Evolutionary conservation across 2,113 vertebrate genomes (phyloP).

Genomic region (Heliornis fulica): DNA sequence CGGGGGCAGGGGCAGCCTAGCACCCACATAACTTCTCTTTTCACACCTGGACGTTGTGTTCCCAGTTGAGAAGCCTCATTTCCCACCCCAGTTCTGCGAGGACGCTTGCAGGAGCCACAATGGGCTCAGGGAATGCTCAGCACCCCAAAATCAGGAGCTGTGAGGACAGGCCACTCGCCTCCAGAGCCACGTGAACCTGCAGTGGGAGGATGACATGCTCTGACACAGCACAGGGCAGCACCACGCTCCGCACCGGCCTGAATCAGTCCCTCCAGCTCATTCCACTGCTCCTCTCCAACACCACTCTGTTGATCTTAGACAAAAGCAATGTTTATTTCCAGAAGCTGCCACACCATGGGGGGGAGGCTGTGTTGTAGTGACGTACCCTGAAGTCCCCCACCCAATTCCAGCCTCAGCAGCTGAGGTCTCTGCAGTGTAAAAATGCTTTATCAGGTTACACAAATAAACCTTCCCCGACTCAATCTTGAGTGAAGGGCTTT

Average conservation of each 20-base stretch:
- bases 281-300: neutral
- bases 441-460: neutral
- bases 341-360: no score
- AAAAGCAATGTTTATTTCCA: accelerated
- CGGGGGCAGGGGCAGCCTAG: accelerated
- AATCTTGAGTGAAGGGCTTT: neutral
- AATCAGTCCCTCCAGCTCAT: neutral
- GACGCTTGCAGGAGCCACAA: neutral
- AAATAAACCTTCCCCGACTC: neutral
- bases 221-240: no score
- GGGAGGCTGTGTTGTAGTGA: accelerated
- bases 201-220: accelerated
- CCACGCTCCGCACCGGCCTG: neutral
- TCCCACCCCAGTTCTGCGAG: neutral
- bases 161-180: accelerated
- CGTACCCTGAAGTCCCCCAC: accelerated
- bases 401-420: neutral
- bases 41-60: no score
- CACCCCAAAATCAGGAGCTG: accelerated
- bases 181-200: neutral
- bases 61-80: neutral
- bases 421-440: neutral
- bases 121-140: neutral
- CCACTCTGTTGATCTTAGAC: accelerated
- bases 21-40: neutral